These are phyloP conservation scores for Leptarthrus brevirostris DNA, from an alignment of 2,888 invertebrate species.

Conservation along the genomic window DNA sequence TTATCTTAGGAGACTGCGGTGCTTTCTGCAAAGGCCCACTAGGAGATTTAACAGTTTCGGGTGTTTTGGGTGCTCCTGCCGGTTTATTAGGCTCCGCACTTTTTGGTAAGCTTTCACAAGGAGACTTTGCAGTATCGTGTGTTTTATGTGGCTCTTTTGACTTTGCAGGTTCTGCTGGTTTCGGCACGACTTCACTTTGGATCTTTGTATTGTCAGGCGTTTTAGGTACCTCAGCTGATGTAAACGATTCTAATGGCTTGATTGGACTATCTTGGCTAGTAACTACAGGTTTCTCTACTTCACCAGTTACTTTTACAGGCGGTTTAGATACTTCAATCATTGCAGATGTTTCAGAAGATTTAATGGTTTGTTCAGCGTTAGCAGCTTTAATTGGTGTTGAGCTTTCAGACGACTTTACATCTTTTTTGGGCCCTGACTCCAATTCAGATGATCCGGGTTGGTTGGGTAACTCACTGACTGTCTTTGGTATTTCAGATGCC, in stretches of 20 bases:
- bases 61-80: neutral
- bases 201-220: slow-evolving; percentile 71
- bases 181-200: neutral
- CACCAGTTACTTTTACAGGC: slow-evolving; percentile 76
- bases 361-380: slow-evolving; percentile 67
- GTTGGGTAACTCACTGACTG: slow-evolving; percentile 59
- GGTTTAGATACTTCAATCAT: slow-evolving; percentile 72
- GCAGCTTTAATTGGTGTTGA: slow-evolving; percentile 77
- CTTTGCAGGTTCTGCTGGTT: slow-evolving; percentile 66
- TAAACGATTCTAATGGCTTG: slow-evolving; percentile 73
- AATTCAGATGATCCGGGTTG: neutral
- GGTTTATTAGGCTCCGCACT: neutral
- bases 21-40: neutral
- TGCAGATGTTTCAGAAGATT: slow-evolving; percentile 6
- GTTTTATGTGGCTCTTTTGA: slow-evolving; percentile 92
- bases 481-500: slow-evolving; percentile 69
- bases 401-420: neutral
- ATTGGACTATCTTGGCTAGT: slow-evolving; percentile 77
- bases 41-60: neutral
- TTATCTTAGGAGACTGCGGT: neutral
- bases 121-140: slow-evolving; percentile 85
- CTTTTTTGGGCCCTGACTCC: slow-evolving; percentile 66
- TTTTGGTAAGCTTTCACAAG: slow-evolving; percentile 48
- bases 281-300: slow-evolving; percentile 79
- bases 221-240: slow-evolving; percentile 88